Conservation (phyloP, 2,888 invertebrate species). For the Ochlodes sylvanus region DNA sequence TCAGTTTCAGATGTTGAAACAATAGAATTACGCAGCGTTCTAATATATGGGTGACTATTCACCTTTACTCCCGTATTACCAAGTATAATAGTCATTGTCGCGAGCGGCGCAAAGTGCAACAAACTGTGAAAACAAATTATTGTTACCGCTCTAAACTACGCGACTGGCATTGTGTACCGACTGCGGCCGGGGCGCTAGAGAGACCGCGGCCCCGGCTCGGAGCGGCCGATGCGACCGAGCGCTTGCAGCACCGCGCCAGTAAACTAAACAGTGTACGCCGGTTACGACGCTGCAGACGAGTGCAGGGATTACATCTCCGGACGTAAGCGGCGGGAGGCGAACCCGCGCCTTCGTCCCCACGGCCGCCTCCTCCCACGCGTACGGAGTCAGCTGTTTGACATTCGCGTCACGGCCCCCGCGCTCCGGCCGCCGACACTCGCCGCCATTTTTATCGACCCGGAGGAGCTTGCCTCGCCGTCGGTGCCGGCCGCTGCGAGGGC, state of each 20-base stretch:
- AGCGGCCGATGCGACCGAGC: too few species aligned
- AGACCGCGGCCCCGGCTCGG: not conserved
- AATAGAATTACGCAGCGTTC: conserved; percentile 36
- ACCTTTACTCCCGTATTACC: conserved; percentile 47
- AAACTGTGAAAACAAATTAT: conserved; percentile 36
- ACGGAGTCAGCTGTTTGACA: conserved; percentile 78
- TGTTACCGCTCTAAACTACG: conserved; percentile 29
- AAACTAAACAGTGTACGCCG: conserved; percentile 23
- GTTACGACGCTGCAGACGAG: conserved; percentile 31
- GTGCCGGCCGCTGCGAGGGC: conserved; percentile 49
- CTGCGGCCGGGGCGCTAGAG: not conserved
- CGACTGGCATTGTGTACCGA: conserved; percentile 27
- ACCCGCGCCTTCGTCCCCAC: conserved; percentile 38
- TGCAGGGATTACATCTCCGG: conserved; percentile 36
- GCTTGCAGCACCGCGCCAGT: conserved; percentile 17
- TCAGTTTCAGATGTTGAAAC: conserved; percentile 26
- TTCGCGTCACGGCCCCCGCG: conserved; percentile 55
- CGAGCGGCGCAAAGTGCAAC: conserved; percentile 38
- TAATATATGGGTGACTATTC: conserved; percentile 37
- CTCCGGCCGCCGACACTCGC: conserved; percentile 43
- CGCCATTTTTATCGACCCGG: conserved; percentile 68
- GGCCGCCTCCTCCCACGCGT: conserved; percentile 56
- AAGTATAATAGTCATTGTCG: conserved; percentile 46
- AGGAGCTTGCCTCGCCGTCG: conserved; percentile 48
- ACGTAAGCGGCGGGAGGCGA: conserved; percentile 32